Base-by-base conservation (phyloP, 2,113 vertebrate species). In the Carassius gibelio region DNA sequence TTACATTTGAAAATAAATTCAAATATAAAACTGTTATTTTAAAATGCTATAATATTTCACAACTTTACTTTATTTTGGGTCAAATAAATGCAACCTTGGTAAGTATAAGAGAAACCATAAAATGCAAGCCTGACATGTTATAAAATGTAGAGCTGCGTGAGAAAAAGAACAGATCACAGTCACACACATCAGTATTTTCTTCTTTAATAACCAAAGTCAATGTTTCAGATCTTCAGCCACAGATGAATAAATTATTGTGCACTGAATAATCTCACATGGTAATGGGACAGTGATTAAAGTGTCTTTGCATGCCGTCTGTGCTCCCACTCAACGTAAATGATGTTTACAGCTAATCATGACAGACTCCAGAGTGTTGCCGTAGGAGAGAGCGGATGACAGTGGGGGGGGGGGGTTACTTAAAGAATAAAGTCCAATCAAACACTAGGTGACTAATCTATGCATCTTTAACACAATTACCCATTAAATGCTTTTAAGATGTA, bases 231-330 rank as follows among this genome's bases (percentile, higher is more conserved):
- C 52, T 75, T 68, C 17, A 81, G 9, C 14, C 50, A 3, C 48
- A 19, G 61, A 50, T 71, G 76, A 81, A 81, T 34, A 45, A 42
- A n/a, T 26, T 6, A 66, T 52, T 62, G 57, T 85, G 26, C 45
- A 69, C 62, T 69, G 17, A 82, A 78, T 68, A 50, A 75, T 19
- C 13, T 62, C 34, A 4, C 17, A 78, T 76, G 59, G 59, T 64
- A 85, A 83, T 79, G 72, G 83, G 66, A 55, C 21, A 3, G 11
- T 79, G 77, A 88, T 85, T 75, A 83, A 83, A 83, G 84, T 52
- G 71, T 17, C 79, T 81, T 81, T 69, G 62, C 84, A 77, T 36
- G 71, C 71, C 30, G 61, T 42, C 83, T 66, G 74, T 78, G 48
- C 61, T 59, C 50, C 38, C 74, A 50, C 71, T 71, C 21, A 61